Percentiles rank a stretch among this genome's conserved stretches.
These are phyloP conservation scores for Sylvietta virens DNA, from an alignment of 2,113 vertebrate genomes.

Conservation along the genomic window DNA sequence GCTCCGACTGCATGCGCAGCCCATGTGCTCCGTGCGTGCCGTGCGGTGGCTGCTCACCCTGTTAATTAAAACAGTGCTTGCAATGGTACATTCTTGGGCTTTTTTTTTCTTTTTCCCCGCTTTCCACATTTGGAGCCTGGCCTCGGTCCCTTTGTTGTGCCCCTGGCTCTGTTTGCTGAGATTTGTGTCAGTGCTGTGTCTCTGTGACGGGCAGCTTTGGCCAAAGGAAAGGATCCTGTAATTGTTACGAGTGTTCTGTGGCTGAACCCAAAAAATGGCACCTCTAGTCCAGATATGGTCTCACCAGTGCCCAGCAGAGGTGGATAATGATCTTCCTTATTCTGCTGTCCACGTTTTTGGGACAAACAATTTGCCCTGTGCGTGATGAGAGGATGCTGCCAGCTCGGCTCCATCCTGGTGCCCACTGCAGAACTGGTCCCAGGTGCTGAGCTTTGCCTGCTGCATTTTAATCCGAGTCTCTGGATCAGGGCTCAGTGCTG, in stretches of 20 bases:
- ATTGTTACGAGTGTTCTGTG: not conserved
- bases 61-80: constrained; percentile 36
- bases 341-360: rapidly evolving
- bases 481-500: rapidly evolving
- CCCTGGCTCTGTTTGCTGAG: not conserved
- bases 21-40: constrained; percentile 10
- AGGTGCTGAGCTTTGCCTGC: not conserved
- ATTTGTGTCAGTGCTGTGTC: not conserved
- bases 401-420: rapidly evolving
- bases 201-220: rapidly evolving
- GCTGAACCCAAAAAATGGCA: not conserved
- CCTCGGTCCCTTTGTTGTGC: not conserved
- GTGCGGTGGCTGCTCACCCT: not conserved
- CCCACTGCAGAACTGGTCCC: not conserved
- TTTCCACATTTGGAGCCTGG: not conserved
- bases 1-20: not conserved
- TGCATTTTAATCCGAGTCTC: rapidly evolving
- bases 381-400: not conserved
- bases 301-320: not conserved
- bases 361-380: not conserved
- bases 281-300: not conserved
- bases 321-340: not conserved
- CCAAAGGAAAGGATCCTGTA: not conserved
- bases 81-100: not conserved
- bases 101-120: not conserved